phyloP scores from a whole-genome alignment of 2,113 vertebrate species.

The Antigone vipio region DNA sequence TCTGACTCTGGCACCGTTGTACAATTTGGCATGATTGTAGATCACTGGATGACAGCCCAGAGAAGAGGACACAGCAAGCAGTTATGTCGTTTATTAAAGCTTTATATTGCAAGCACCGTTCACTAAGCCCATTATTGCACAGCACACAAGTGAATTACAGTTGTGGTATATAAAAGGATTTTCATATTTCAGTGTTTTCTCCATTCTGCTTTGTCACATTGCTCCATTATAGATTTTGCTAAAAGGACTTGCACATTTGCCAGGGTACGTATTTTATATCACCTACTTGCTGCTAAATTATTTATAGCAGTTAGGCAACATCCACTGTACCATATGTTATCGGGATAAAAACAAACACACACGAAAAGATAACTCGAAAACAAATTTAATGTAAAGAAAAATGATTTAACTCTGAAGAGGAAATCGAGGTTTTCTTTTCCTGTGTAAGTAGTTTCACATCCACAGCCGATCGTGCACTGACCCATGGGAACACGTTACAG shows the following conservation, averaged over 20 bases:
- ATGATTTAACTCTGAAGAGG: background rate
- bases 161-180: background rate
- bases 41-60: background rate
- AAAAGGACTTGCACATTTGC: background rate
- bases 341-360: background rate
- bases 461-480: background rate
- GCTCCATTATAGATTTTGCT: background rate
- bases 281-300: background rate
- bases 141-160: background rate
- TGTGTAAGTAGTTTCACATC: background rate
- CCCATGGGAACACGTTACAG: background rate
- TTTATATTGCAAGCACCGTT: fast-evolving
- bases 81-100: background rate
- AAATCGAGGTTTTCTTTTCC: background rate
- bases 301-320: background rate
- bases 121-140: background rate
- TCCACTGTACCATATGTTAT: background rate
- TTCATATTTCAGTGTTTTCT: background rate
- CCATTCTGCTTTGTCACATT: background rate
- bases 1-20: background rate
- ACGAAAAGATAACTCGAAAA: background rate
- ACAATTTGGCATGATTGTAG: background rate
- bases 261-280: background rate
- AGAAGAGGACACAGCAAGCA: background rate
- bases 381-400: background rate